A percentile compares a stretch with the other conserved stretches of the same genome.
Evolutionary conservation across 2,797 vertebrate genomes (phyloP).

Genomic region (Lindbergichthys nudifrons): DNA sequence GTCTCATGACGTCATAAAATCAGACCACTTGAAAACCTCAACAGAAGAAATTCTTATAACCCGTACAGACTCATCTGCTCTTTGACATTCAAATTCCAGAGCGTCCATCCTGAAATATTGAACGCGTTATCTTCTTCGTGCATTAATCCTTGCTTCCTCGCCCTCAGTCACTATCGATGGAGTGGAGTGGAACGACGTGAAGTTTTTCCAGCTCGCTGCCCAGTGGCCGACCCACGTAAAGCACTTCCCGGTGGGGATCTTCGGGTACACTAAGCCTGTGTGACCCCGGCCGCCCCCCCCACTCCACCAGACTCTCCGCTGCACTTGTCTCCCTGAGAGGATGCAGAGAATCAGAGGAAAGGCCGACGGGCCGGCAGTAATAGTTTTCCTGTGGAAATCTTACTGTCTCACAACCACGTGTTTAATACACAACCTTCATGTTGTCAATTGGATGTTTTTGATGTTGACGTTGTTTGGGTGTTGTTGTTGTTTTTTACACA

Average conservation of each 20-base stretch:
- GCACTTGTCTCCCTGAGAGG: conserved; percentile 69
- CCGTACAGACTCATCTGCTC: too few relatives aligned
- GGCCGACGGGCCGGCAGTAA: conserved; percentile 62
- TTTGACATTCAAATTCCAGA: too few relatives aligned
- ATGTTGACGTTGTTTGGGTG: conserved; percentile 71
- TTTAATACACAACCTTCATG: conserved; percentile 73
- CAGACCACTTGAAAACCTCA: too few relatives aligned
- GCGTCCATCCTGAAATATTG: background rate
- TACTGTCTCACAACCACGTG: conserved; percentile 67
- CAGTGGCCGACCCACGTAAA: conserved; percentile 95
- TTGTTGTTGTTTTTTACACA: conserved; percentile 74
- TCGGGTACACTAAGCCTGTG: conserved; percentile 88
- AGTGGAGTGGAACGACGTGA: conserved; percentile 94
- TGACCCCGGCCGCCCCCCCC: conserved; percentile 73
- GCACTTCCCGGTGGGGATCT: conserved; percentile 92
- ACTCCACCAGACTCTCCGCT: conserved; percentile 56
- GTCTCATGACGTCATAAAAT: too few relatives aligned
- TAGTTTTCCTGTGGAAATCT: conserved; percentile 87
- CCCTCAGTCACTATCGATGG: conserved; percentile 90
- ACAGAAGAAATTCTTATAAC: too few relatives aligned
- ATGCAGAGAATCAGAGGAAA: conserved; percentile 56
- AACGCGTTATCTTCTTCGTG: background rate
- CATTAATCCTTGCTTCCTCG: background rate
- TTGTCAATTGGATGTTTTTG: conserved; percentile 76
- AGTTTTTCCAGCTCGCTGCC: conserved; percentile 96